A percentile compares a stretch with the other conserved stretches of the same genome.
Evolutionary conservation across 2,797 vertebrate genomes (phyloP).

Genomic region (Kryptolebias ocellatus): DNA sequence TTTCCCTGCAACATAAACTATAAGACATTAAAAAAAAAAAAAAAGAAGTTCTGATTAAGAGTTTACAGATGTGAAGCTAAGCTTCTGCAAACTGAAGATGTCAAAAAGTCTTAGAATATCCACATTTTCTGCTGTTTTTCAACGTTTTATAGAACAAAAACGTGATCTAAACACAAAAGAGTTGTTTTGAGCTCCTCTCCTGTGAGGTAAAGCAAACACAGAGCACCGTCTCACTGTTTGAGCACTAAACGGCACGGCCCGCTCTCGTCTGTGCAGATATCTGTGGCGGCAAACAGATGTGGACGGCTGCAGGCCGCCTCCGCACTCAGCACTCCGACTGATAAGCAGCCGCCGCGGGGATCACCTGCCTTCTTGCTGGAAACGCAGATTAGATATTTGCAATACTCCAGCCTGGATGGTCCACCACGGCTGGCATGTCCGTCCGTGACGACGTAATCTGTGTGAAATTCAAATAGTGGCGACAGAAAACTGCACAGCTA

Average conservation of each 20-base stretch:
- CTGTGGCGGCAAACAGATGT: constrained; percentile 54
- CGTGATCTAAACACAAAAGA: too few relatives aligned
- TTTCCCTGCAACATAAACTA: constrained; percentile 1
- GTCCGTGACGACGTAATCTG: constrained; percentile 60
- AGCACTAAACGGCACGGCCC: not conserved
- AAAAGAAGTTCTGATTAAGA: not conserved
- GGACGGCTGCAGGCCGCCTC: constrained; percentile 63
- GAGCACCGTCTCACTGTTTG: constrained; percentile 52
- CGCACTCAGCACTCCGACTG: constrained; percentile 59
- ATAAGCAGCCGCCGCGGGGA: constrained; percentile 61
- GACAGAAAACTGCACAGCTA: constrained; percentile 19
- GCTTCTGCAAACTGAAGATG: constrained; percentile 7
- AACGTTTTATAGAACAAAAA: too few relatives aligned
- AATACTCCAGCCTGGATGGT: constrained; percentile 44
- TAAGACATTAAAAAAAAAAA: constrained; percentile 16
- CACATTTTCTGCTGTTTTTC: not conserved
- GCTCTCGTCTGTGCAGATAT: constrained; percentile 21
- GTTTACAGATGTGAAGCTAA: not conserved
- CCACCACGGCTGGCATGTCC: constrained; percentile 39
- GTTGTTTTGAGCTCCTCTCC: too few relatives aligned
- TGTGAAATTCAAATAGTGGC: constrained; percentile 36
- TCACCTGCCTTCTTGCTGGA: constrained; percentile 59
- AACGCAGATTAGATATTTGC: constrained; percentile 58
- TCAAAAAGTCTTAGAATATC: not conserved
- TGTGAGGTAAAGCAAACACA: not conserved